A percentile compares a stretch with the other conserved stretches of the same genome.
These are phyloP conservation scores for Meloidogyne hapla DNA, from an alignment of 1,140 invertebrate species.

Conservation along the genomic window DNA sequence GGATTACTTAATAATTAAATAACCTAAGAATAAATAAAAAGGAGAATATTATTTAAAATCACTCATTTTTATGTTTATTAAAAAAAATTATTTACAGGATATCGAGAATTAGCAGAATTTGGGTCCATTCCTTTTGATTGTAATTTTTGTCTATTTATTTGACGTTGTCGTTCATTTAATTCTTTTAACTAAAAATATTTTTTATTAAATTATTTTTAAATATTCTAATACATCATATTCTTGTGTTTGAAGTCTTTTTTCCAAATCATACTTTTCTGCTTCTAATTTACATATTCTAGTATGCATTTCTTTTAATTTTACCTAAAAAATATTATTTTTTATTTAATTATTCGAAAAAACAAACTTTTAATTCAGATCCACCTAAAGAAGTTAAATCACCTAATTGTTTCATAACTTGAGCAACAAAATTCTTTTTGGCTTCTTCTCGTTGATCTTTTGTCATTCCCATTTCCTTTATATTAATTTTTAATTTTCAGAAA, in stretches of 20 bases:
- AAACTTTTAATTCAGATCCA: slow-evolving; percentile 56
- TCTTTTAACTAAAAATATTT: slow-evolving; percentile 79
- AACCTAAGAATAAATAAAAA: too few species aligned
- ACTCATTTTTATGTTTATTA: slow-evolving; percentile 1
- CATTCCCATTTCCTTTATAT: slow-evolving; percentile 51
- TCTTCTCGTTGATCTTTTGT: slow-evolving; percentile 63
- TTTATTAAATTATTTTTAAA: slow-evolving; percentile 22
- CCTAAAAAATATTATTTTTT: slow-evolving; percentile 15
- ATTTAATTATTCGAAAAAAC: background rate
- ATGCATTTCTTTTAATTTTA: slow-evolving; percentile 72
- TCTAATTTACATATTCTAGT: slow-evolving; percentile 90
- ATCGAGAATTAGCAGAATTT: slow-evolving; percentile 65
- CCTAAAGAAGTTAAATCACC: slow-evolving; percentile 50
- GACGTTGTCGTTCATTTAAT: slow-evolving; percentile 95
- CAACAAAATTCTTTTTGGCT: slow-evolving; percentile 43
- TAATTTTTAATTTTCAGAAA: too few species aligned
- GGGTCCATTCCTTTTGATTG: slow-evolving; percentile 93
- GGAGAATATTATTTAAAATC: too few species aligned
- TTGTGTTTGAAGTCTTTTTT: slow-evolving; percentile 97
- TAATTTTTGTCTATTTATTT: slow-evolving; percentile 91
- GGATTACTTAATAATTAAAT: background rate
- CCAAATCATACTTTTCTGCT: slow-evolving; percentile 99
- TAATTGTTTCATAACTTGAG: slow-evolving; percentile 47
- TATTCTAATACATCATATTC: slow-evolving; percentile 91
- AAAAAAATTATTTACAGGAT: slow-evolving; percentile 35